Evolutionary conservation across 2,113 vertebrate genomes (phyloP).

Genomic region (Apteryx mantelli): DNA sequence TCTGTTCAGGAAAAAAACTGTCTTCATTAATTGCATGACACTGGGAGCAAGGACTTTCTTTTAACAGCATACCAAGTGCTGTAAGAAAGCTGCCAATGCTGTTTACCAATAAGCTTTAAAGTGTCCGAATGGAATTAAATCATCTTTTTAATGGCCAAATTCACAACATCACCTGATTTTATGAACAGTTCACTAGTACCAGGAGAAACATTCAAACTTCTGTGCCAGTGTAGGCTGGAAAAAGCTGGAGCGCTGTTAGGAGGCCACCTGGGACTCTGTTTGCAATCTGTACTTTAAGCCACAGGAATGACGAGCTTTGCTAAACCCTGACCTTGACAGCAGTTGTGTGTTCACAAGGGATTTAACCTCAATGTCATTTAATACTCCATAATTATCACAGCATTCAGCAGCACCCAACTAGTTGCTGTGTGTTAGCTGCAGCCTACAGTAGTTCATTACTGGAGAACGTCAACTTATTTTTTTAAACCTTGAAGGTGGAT

Average conservation of each 20-base stretch:
- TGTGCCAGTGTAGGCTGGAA: not conserved
- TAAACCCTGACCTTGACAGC: slow-evolving; percentile 31
- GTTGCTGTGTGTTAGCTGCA: not conserved
- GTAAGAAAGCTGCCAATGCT: not conserved
- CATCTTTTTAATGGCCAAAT: not conserved
- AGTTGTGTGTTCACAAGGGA: not conserved
- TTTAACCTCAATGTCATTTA: slow-evolving; percentile 30
- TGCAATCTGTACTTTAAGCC: slow-evolving; percentile 20
- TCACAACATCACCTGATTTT: not conserved
- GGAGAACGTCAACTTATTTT: not conserved
- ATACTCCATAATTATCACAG: not conserved
- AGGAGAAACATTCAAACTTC: not conserved
- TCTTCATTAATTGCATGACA: not conserved
- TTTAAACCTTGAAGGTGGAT: not conserved
- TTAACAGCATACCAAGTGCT: not conserved
- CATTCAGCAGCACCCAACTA: not conserved
- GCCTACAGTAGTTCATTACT: not conserved
- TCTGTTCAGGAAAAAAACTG: not conserved
- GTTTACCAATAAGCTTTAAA: not conserved
- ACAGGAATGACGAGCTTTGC: slow-evolving; percentile 2
- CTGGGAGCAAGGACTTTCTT: not conserved
- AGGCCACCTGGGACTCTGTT: not conserved
- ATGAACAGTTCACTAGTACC: not conserved
- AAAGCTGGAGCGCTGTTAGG: not conserved
- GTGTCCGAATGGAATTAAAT: not conserved